Conservation (phyloP, 2,113 vertebrate genomes). For the Pleuronectes platessa region DNA sequence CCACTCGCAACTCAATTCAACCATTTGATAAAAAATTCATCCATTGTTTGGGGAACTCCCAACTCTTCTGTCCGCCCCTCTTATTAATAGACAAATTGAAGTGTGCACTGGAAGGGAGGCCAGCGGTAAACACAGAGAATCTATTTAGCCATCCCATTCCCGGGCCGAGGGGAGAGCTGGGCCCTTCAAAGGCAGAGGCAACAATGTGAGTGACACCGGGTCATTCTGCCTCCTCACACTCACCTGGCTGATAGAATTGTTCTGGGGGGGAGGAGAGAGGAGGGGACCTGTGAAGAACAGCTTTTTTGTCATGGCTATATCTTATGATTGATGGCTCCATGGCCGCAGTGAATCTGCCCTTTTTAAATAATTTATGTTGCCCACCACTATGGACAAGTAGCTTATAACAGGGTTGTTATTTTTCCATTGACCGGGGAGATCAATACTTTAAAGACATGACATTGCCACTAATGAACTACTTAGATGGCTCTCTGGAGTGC, state of each 20-base stretch:
- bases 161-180: constrained; percentile 88
- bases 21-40: constrained; percentile 97
- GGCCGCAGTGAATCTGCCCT: constrained; percentile 98
- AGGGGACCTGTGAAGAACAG: constrained; percentile 90
- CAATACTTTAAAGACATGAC: constrained; percentile 96
- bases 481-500: constrained; percentile 81
- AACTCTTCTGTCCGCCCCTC: constrained; percentile 88
- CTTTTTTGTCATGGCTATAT: constrained; percentile 98
- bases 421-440: constrained; percentile 96
- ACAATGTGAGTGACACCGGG: constrained; percentile 98
- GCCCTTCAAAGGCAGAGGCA: constrained; percentile 94
- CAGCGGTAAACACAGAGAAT: constrained; percentile 90
- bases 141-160: constrained; percentile 95
- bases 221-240: constrained; percentile 91
- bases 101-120: constrained; percentile 88
- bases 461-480: constrained; percentile 84
- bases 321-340: constrained; percentile 99
- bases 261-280: constrained; percentile 88
- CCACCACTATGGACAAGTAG: constrained; percentile 95
- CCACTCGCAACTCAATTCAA: constrained; percentile 90
- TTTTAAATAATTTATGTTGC: constrained; percentile 99
- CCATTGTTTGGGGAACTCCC: constrained; percentile 87
- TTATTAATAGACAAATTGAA: constrained; percentile 99
- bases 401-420: constrained; percentile 99
- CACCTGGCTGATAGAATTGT: constrained; percentile 98